A percentile compares a stretch with the other conserved stretches of the same genome.
phyloP scores from a whole-genome alignment of 2,888 invertebrate genomes.

The Plebejus argus region DNA sequence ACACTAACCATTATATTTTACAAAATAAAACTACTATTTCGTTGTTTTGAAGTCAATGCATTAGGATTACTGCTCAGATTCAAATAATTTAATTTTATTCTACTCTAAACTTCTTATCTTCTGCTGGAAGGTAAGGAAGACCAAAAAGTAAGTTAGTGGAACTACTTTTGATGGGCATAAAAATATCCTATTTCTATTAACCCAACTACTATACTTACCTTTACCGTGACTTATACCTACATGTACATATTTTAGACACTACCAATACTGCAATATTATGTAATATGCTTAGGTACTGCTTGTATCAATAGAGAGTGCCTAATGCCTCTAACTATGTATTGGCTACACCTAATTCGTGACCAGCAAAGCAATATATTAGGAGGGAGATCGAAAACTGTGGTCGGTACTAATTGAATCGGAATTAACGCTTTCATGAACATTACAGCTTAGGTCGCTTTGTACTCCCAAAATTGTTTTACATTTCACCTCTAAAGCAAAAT shows the following conservation, averaged over 20 bases:
- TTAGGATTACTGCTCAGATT: too few relatives aligned
- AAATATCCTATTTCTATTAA: too few relatives aligned
- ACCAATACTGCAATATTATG: too few relatives aligned
- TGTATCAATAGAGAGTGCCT: background rate
- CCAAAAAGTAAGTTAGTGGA: background rate
- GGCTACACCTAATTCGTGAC: background rate
- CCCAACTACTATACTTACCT: too few relatives aligned
- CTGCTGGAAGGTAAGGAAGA: too few relatives aligned
- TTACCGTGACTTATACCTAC: too few relatives aligned
- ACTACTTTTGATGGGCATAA: too few relatives aligned
- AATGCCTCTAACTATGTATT: background rate
- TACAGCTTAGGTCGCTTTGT: conserved; percentile 2
- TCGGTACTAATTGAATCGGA: conserved; percentile 48
- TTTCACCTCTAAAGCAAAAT: conserved; percentile 22
- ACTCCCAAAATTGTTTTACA: conserved; percentile 16
- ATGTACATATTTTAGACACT: too few relatives aligned
- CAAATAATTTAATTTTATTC: too few relatives aligned
- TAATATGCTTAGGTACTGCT: background rate
- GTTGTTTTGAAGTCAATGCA: too few relatives aligned
- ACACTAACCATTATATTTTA: background rate
- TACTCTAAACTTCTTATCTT: too few relatives aligned
- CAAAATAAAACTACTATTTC: background rate
- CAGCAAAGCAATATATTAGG: conserved; percentile 16
- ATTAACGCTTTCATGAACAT: conserved; percentile 41
- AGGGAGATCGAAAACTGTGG: conserved; percentile 60